Conservation (phyloP, 35 echinoderm and acorn worm genomes). For the Chiridota heheva region DNA sequence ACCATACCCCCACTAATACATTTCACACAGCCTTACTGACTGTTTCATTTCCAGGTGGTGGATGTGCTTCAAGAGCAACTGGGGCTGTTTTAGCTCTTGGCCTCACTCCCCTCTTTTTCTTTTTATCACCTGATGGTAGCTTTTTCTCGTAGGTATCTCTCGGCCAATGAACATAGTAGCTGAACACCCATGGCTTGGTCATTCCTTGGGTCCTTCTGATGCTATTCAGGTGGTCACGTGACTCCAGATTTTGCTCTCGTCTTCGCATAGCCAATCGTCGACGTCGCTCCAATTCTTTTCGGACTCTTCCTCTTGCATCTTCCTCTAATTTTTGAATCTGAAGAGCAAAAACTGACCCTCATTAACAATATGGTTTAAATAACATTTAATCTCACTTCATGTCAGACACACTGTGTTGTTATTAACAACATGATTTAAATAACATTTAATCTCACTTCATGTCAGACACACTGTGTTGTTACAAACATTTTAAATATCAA, state of each 20-base stretch:
- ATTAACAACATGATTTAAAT: not conserved
- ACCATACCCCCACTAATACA: too few species aligned
- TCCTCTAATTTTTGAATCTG: conserved; percentile 80
- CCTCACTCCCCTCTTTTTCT: conserved; percentile 63
- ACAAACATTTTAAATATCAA: too few species aligned
- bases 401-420: not conserved
- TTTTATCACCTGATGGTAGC: conserved; percentile 19
- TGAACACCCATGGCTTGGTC: conserved; percentile 91
- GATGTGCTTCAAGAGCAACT: not conserved
- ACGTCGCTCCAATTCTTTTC: conserved; percentile 59
- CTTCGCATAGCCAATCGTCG: conserved; percentile 45
- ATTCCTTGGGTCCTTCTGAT: conserved; percentile 84
- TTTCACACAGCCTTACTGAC: too few species aligned
- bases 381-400: not conserved
- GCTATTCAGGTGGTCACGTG: conserved; percentile 63
- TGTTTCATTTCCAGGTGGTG: too few species aligned
- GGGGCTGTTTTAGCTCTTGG: conserved; percentile 56
- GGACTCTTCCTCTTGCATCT: conserved; percentile 70
- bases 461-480: not conserved
- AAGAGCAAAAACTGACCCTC: not conserved
- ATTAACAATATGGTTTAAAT: not conserved
- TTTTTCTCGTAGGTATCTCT: conserved; percentile 85
- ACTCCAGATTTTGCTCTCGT: conserved; percentile 63
- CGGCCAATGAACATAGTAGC: conserved; percentile 92
- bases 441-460: not conserved